These are phyloP conservation scores for Diglossa cyanea DNA, from an alignment of 2,797 vertebrate genomes.

Conservation along the genomic window DNA sequence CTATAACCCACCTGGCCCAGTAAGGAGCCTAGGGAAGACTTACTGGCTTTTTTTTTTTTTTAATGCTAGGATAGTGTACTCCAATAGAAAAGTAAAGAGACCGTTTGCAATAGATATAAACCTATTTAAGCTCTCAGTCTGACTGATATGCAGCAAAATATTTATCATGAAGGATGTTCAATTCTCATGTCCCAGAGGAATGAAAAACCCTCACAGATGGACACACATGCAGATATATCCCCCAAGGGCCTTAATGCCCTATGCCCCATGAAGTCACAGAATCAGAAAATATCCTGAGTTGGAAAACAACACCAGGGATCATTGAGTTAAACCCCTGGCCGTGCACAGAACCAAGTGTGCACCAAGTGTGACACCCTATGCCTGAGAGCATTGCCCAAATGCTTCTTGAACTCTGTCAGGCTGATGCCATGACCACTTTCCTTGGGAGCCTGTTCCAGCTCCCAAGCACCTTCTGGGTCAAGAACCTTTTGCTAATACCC, in stretches of 20 bases:
- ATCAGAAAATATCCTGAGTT: background rate
- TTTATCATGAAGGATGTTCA: background rate
- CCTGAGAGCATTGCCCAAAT: background rate
- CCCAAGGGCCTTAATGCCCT: background rate
- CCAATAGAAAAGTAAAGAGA: background rate
- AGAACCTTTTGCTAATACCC: accelerated
- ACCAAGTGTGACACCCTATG: background rate
- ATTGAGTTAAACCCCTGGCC: accelerated
- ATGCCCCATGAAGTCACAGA: background rate
- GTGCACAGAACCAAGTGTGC: background rate
- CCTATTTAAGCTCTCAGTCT: background rate
- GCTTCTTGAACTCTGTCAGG: background rate
- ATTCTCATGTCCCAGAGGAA: background rate
- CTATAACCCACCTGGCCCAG: background rate
- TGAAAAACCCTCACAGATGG: background rate
- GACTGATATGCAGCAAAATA: background rate
- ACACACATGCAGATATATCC: background rate
- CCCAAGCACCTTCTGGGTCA: accelerated
- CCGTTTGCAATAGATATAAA: background rate
- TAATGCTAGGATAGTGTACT: background rate
- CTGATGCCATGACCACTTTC: background rate
- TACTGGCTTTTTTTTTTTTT: no score
- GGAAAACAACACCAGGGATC: background rate
- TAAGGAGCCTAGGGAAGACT: background rate
- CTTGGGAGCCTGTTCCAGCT: background rate